Conservation (phyloP, 2,888 invertebrate genomes). For the Dryadula phaetusa region DNA sequence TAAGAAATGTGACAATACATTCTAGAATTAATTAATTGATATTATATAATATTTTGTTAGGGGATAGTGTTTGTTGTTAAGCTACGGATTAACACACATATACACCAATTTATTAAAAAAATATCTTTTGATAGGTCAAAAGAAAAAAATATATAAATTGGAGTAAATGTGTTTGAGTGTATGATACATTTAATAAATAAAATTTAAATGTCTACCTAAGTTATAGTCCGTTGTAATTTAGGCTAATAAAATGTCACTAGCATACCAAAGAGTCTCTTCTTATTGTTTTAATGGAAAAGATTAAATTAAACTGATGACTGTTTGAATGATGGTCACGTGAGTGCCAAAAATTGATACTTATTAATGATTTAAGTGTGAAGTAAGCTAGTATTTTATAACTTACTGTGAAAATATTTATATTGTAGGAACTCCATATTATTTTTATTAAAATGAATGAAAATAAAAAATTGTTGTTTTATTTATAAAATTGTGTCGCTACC, state of each 20-base stretch:
- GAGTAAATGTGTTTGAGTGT: slow-evolving; percentile 8
- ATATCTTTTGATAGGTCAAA: too few relatives aligned
- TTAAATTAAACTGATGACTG: slow-evolving; percentile 4
- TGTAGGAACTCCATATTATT: slow-evolving; percentile 71
- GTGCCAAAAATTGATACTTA: slow-evolving; percentile 43
- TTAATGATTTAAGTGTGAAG: slow-evolving; percentile 42
- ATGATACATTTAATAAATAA: neutral
- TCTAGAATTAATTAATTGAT: slow-evolving; percentile 51
- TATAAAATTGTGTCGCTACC: too few relatives aligned
- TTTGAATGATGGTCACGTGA: slow-evolving; percentile 15
- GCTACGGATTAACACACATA: too few relatives aligned
- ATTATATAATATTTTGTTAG: slow-evolving; percentile 35
- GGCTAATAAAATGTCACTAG: neutral
- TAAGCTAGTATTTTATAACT: slow-evolving; percentile 70
- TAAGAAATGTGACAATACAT: slow-evolving; percentile 75
- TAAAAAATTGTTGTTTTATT: slow-evolving; percentile 46
- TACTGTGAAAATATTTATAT: slow-evolving; percentile 65
- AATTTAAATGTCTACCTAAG: neutral
- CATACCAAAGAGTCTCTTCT: slow-evolving; percentile 12
- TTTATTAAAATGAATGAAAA: slow-evolving; percentile 71
- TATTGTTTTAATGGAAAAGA: neutral
- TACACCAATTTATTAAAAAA: too few relatives aligned
- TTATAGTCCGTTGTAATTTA: neutral
- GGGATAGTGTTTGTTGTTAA: slow-evolving; percentile 42
- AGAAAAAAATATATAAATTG: too few relatives aligned